Conservation (phyloP, 2,797 vertebrate species). For the Echeneis naucrates region DNA sequence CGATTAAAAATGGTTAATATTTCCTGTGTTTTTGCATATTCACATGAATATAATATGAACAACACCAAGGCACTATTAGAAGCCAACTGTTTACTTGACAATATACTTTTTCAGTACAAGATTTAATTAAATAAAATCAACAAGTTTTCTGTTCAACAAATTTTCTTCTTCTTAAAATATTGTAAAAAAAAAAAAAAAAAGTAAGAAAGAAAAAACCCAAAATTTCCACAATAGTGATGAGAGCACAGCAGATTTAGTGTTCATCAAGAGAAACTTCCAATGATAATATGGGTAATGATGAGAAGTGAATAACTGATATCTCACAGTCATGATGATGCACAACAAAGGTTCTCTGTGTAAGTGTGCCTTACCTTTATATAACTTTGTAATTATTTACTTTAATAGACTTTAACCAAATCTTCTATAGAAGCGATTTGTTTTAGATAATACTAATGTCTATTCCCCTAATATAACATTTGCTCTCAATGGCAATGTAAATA, state of each 20-base stretch:
- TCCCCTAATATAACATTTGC: no score
- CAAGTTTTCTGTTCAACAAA: neutral
- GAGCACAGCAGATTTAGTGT: neutral
- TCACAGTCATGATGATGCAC: neutral
- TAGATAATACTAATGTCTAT: no score
- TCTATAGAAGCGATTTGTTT: neutral
- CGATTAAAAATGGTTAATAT: slow-evolving; percentile 6
- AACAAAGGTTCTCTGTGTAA: neutral
- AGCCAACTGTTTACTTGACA: neutral
- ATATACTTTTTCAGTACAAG: neutral
- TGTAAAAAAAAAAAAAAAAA: neutral
- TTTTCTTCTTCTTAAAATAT: neutral
- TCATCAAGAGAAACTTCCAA: no score
- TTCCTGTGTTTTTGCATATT: slow-evolving; percentile 26
- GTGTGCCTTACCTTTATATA: no score
- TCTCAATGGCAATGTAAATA: no score
- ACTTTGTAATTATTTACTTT: neutral
- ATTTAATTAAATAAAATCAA: neutral
- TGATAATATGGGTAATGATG: no score
- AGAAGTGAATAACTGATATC: neutral
- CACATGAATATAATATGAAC: neutral
- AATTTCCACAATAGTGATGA: neutral
- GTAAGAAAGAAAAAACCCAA: neutral
- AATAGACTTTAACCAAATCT: neutral
- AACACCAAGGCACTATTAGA: slow-evolving; percentile 3